Evolutionary conservation across 1,140 invertebrate genomes (phyloP).

Genomic region (Eurosta solidaginis): DNA sequence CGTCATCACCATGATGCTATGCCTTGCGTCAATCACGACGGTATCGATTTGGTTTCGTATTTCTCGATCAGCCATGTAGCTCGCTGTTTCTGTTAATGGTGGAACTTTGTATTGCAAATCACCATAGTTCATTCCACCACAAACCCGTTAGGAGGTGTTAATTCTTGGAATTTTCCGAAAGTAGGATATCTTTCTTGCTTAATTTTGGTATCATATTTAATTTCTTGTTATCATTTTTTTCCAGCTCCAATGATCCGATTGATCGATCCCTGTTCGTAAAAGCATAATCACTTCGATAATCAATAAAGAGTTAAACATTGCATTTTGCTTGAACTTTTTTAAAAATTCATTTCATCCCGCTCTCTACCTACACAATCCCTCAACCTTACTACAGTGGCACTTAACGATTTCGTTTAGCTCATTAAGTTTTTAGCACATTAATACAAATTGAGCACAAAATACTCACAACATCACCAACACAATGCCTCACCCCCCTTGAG

Average conservation of each 20-base stretch:
- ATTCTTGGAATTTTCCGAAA: too few relatives aligned
- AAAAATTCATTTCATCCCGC: neutral
- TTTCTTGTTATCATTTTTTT: neutral
- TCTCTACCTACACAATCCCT: neutral
- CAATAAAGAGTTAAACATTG: neutral
- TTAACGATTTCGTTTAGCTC: conserved; percentile 27
- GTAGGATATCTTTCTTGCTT: too few relatives aligned
- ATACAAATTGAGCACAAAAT: conserved; percentile 28
- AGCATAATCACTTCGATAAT: neutral
- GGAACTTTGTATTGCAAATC: too few relatives aligned
- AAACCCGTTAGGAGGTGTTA: too few relatives aligned
- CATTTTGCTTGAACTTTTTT: neutral
- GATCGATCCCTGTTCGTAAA: neutral
- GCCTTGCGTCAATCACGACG: too few relatives aligned
- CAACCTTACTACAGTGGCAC: conserved; percentile 9
- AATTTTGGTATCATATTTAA: too few relatives aligned
- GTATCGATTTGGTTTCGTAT: too few relatives aligned
- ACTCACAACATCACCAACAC: conserved; percentile 7
- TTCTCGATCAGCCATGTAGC: too few relatives aligned
- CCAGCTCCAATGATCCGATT: neutral
- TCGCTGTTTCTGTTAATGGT: too few relatives aligned
- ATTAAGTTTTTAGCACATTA: conserved; percentile 29
- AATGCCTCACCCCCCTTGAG: neutral
- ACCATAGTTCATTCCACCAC: too few relatives aligned
- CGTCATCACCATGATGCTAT: too few relatives aligned